Conservation (phyloP, 2,797 vertebrate species). For the Hirundo rustica region DNA sequence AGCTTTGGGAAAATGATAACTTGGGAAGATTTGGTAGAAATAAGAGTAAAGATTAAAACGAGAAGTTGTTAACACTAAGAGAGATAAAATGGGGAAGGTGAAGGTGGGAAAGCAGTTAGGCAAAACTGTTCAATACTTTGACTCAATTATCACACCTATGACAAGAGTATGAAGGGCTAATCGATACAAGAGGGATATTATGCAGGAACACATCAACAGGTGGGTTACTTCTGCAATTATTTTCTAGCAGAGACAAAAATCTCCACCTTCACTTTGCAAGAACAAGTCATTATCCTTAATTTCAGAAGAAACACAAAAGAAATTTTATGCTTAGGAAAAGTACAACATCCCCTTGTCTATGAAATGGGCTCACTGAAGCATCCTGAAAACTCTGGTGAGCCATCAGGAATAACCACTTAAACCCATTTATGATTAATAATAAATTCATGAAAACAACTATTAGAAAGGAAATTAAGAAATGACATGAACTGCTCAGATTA, state of each 20-base stretch:
- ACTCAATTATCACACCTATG: not conserved
- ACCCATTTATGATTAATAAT: not conserved
- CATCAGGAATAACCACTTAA: not conserved
- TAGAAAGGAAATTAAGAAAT: conserved; percentile 1
- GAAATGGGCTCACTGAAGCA: not conserved
- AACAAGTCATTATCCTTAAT: not conserved
- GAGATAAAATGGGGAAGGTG: not conserved
- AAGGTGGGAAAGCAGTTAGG: not conserved
- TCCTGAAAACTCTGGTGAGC: not conserved
- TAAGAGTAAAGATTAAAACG: not conserved
- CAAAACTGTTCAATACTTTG: not conserved
- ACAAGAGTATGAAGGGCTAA: not conserved
- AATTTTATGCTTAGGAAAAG: not conserved
- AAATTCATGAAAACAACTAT: conserved; percentile 51
- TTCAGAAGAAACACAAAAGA: not conserved
- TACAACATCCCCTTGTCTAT: not conserved
- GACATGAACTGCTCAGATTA: not conserved
- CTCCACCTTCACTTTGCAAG: not conserved
- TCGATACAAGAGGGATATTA: not conserved
- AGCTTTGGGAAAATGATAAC: not conserved
- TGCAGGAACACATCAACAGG: not conserved
- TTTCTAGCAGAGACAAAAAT: not conserved
- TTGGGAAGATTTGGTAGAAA: not conserved
- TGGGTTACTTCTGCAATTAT: not conserved
- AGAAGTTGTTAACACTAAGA: not conserved